These are phyloP conservation scores for human DNA, from an alignment of 2,113 vertebrate species.

Conservation along the genomic window DNA sequence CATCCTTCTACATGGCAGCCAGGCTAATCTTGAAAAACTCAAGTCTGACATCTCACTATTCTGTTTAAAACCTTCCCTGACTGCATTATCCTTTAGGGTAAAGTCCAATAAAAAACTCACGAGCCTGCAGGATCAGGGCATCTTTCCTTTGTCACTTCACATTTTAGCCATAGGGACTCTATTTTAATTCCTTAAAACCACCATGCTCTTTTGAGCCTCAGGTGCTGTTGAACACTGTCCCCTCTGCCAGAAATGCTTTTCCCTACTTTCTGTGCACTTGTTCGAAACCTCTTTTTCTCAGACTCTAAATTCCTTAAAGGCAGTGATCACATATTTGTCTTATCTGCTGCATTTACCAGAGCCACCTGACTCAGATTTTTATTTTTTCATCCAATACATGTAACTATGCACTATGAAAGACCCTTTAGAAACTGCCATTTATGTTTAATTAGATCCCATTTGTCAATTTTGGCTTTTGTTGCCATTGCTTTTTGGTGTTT, in stretches of 20 bases:
- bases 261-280: background rate
- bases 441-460: background rate
- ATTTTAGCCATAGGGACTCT: background rate
- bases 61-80: background rate
- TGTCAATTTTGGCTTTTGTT: no score
- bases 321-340: background rate
- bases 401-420: background rate
- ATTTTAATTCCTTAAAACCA: background rate
- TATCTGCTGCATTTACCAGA: background rate
- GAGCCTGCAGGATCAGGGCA: background rate
- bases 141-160: background rate
- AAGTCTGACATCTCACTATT: background rate
- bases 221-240: background rate
- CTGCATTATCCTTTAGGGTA: background rate
- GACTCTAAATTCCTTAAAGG: background rate
- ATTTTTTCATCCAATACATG: background rate
- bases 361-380: background rate
- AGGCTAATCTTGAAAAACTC: background rate
- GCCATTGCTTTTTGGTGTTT: no score
- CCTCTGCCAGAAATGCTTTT: background rate
- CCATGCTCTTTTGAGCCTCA: background rate
- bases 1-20: background rate
- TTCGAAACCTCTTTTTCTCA: constrained; percentile 22
- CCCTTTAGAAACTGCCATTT: background rate
- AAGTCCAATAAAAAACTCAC: background rate